Base-by-base conservation (phyloP, 2,888 invertebrate species). In the Mythimna ferrago region DNA sequence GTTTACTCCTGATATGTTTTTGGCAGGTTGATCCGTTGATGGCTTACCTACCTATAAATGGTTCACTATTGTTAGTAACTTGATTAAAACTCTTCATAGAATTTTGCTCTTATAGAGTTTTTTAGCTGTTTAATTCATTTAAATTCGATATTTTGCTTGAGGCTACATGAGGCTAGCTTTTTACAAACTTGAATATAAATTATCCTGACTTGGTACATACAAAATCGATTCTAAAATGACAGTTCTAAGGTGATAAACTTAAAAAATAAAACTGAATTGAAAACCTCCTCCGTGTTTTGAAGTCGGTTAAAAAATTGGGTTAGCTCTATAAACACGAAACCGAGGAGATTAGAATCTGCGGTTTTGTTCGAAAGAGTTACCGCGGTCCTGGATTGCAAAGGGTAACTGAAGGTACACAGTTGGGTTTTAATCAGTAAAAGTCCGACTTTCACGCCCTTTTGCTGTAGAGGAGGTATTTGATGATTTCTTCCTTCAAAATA, bases 1-100 rank as follows among this genome's bases (percentile, higher is more conserved):
- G 26, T 73, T 14, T 48, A 44, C 21, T 14, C 14, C 21, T 58
- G 62, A n/a, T 60, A n/a, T 64, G 76, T 53, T 61, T 67, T 74
- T 65, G 65, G 26, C 65, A 66, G 57, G n/a, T 72, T 44, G 48
- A 65, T 62, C 11, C 56, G 6, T 38, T 65, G 44, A 53, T 58
- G 53, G 41, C 57, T 35, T 64, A 26, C 35, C 19, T 64, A 26
- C 35, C 11, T 26, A 38, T 48, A 74, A 41, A 26, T 38, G 16
- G 14, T 38, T 32, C 21, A 19, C 32, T 38, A 14, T 53, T 21
- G 2, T 7, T 35, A 11, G 16, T 32, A 35, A 61, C 21, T 61
- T 53, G 10, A 48, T 62, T 48, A 21, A 48, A 38, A 44, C 16
- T 35, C 3, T 44, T 21, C 54, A 0, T 11, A 44, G 26, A 11